Evolutionary conservation across 2,888 invertebrate genomes (phyloP), one percentile per base, ranked within the genome.

Genomic region (Acanthosepion pharaonis): DNA sequence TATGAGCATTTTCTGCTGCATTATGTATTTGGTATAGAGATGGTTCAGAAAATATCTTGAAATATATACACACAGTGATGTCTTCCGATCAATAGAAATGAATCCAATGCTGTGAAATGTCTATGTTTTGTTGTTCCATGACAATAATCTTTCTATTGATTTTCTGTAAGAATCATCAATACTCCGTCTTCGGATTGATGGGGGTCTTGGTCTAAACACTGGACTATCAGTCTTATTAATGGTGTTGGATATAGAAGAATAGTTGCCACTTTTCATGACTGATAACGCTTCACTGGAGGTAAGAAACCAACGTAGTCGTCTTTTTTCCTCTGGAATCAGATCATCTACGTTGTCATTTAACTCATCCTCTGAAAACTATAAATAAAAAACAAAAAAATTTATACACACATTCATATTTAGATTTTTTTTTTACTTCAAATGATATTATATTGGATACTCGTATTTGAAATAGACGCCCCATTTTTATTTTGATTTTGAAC

Each of bases 301-400:
- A 3, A 96, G 94, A 78, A 96, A 96, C 95, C 95, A 96, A n/a
- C 95, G 95, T 15, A 95, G 94, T 78, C 94, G 94, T 91, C 94
- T 93, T 64, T 95, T 95, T 93, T 96, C 96, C 51, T 95, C 95
- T 20, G 96, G 96, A 33, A 96, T 94, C 18, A 95, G 55, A 25
- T 95, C 95, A 15, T 95, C 94, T n/a, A 94, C 53, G 8, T 55
- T 42, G 23, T 94, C 55, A 6, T 53, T n/a, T 9, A 33, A 9
- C 33, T 49, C 5, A 33, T 94, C 94, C 15, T 6, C 42, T 15
- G 49, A 25, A n/a, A 93, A 49, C 55, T 93, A 48, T 3, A 48
- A 92, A 92, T 33, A 91, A 42, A 28, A 42, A 42, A 42, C 42
- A 42, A 42, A 42, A 33, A 33, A 42, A 42, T 42, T 42, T 2